A percentile compares a stretch with the other conserved stretches of the same genome.
These are phyloP conservation scores for Chionodraco myersi DNA, from an alignment of 2,113 vertebrate genomes.

Conservation along the genomic window DNA sequence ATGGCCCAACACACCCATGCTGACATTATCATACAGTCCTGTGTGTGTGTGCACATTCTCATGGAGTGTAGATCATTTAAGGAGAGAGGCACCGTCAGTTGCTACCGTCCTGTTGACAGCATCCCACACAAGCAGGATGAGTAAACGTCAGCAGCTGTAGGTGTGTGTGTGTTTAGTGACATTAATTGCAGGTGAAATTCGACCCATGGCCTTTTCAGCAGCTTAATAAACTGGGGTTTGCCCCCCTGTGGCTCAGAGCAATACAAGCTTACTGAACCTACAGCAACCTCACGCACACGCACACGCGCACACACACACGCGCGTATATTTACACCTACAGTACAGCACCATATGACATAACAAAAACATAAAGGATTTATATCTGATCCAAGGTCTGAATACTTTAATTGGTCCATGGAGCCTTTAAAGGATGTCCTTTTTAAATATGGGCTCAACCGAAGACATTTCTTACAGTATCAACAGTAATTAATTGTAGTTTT, in stretches of 20 bases:
- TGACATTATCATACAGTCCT: constrained; percentile 19
- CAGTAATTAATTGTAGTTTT: neutral
- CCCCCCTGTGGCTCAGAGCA: no score
- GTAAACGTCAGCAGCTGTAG: constrained; percentile 75
- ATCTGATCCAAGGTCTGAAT: constrained; percentile 16
- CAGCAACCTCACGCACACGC: no score
- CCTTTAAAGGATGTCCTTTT: neutral
- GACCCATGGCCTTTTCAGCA: no score
- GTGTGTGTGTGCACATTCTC: neutral
- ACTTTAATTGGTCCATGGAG: neutral
- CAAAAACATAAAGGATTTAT: neutral
- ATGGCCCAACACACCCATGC: constrained; percentile 11
- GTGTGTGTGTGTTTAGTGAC: constrained; percentile 13
- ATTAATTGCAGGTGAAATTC: no score
- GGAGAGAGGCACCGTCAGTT: constrained; percentile 33
- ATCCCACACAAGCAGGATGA: constrained; percentile 75
- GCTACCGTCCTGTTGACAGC: constrained; percentile 69
- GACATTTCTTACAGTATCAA: neutral
- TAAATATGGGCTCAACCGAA: neutral
- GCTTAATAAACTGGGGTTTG: no score
- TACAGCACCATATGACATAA: constrained; percentile 6
- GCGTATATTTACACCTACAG: no score
- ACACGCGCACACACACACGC: no score
- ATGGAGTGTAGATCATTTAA: constrained; percentile 34
- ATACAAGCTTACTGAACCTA: no score